Conservation (phyloP, 2,888 invertebrate species). For the Netelia fuscicornis region DNA sequence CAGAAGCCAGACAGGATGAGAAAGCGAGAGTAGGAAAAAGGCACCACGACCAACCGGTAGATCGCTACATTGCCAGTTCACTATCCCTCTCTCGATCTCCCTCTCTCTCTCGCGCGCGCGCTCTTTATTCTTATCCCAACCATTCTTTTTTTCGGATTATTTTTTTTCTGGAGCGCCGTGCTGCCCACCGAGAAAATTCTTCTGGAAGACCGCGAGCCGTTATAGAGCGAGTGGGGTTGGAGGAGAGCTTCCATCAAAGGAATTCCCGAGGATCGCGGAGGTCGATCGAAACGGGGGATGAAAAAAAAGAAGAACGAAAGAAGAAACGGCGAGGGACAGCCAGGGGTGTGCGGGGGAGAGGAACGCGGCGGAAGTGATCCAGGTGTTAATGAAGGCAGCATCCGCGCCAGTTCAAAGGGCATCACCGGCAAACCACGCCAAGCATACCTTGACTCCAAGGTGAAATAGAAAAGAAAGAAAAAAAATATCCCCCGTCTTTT, state of each 20-base stretch:
- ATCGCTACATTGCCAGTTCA: slow-evolving; percentile 25
- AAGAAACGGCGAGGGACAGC: slow-evolving; percentile 36
- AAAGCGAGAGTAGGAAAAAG: slow-evolving; percentile 30
- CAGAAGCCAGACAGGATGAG: not conserved
- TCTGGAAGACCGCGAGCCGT: slow-evolving; percentile 67
- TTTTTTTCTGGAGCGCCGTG: slow-evolving; percentile 40
- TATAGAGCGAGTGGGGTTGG: slow-evolving; percentile 53
- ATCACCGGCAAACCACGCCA: slow-evolving; percentile 34
- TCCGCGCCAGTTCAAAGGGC: slow-evolving; percentile 59
- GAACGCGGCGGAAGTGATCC: slow-evolving; percentile 34
- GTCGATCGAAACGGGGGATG: slow-evolving; percentile 47
- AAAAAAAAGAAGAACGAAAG: slow-evolving; percentile 34
- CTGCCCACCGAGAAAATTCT: slow-evolving; percentile 64
- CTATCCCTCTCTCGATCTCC: slow-evolving; percentile 3
- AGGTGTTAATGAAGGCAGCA: slow-evolving; percentile 65
- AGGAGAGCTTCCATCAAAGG: slow-evolving; percentile 37
- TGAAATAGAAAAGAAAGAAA: slow-evolving; percentile 13
- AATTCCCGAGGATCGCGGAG: slow-evolving; percentile 34
- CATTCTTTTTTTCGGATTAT: not conserved
- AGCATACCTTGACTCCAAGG: slow-evolving; percentile 25
- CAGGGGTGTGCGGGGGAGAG: not conserved
- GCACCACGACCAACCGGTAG: slow-evolving; percentile 5
- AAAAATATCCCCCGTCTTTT: slow-evolving; percentile 24
- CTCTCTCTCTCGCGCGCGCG: not conserved
- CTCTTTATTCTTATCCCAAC: not conserved